Conservation (phyloP, 2,888 invertebrate genomes). For the Drosophila atripex region DNA sequence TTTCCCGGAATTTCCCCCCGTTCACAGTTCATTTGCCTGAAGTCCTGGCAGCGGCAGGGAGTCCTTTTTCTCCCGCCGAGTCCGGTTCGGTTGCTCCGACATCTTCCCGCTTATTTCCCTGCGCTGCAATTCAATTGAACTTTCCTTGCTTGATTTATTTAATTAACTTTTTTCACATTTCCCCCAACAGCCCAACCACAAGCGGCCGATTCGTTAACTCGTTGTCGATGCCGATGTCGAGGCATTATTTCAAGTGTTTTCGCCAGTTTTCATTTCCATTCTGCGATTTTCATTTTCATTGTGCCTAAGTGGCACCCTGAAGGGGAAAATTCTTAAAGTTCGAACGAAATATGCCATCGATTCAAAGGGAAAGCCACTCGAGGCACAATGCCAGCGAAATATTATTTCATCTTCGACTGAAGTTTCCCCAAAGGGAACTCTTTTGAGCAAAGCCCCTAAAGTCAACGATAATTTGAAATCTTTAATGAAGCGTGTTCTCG, state of each 20-base stretch:
- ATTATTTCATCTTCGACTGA: not conserved
- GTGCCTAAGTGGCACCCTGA: slow-evolving; percentile 57
- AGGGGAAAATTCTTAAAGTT: slow-evolving; percentile 7
- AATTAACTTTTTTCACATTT: slow-evolving; percentile 64
- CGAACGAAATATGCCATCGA: slow-evolving; percentile 18
- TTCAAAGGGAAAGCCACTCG: slow-evolving; percentile 18
- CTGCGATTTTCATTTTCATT: slow-evolving; percentile 51
- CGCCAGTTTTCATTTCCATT: slow-evolving; percentile 23
- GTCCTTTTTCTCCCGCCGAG: slow-evolving; percentile 9
- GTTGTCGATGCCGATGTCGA: slow-evolving; percentile 22
- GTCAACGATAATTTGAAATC: not conserved
- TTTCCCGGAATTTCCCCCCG: slow-evolving; percentile 38
- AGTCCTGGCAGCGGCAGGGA: slow-evolving; percentile 24
- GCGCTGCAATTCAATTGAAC: slow-evolving; percentile 76
- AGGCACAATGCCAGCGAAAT: not conserved
- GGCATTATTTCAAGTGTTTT: slow-evolving; percentile 30
- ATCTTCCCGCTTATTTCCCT: slow-evolving; percentile 77
- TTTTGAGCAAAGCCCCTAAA: not conserved
- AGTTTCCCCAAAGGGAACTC: not conserved
- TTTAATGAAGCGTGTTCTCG: not conserved
- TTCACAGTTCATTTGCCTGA: slow-evolving; percentile 72
- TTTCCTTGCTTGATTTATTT: slow-evolving; percentile 77
- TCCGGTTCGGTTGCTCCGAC: slow-evolving; percentile 27
- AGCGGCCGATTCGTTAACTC: slow-evolving; percentile 26
- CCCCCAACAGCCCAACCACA: slow-evolving; percentile 20